Evolutionary conservation across 2,888 invertebrate species (phyloP).

Genomic region (Zelleria hepariella): DNA sequence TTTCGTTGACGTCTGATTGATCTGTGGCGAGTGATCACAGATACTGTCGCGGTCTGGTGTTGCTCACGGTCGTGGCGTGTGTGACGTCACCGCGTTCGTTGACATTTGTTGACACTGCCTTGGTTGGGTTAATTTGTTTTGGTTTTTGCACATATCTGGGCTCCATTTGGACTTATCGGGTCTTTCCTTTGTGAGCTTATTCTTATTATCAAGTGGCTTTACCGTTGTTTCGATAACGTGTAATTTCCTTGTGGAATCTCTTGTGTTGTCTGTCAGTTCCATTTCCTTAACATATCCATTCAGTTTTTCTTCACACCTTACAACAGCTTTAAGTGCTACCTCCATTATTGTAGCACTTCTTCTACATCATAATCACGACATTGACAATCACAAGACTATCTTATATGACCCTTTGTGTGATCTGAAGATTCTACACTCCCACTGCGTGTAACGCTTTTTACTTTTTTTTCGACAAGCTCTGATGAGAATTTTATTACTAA

Average conservation of each 20-base stretch:
- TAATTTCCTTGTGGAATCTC: neutral
- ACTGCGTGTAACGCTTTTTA: slow-evolving; percentile 9
- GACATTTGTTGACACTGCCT: slow-evolving; percentile 26
- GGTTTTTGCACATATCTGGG: neutral
- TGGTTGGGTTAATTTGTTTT: neutral
- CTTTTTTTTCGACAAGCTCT: neutral
- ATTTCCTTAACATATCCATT: neutral
- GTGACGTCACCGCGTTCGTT: slow-evolving; percentile 15
- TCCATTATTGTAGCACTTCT: neutral
- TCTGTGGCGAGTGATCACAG: slow-evolving; percentile 16
- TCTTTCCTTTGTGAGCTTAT: neutral
- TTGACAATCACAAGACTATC: neutral
- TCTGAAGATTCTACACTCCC: slow-evolving; percentile 9
- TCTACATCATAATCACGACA: neutral
- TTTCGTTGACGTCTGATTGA: slow-evolving; percentile 65
- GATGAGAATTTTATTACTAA: slow-evolving; percentile 2
- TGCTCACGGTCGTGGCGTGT: neutral
- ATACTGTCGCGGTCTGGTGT: neutral
- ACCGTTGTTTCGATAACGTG: neutral
- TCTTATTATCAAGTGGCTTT: neutral
- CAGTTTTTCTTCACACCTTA: neutral
- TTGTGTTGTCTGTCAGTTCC: neutral
- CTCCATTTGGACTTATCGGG: neutral
- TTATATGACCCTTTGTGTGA: slow-evolving; percentile 1
- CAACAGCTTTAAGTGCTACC: neutral